Percentiles rank a stretch among this genome's conserved stretches.
Conservation (phyloP, 2,888 invertebrate species). For the Scelioninae gen. 1 region DNA sequence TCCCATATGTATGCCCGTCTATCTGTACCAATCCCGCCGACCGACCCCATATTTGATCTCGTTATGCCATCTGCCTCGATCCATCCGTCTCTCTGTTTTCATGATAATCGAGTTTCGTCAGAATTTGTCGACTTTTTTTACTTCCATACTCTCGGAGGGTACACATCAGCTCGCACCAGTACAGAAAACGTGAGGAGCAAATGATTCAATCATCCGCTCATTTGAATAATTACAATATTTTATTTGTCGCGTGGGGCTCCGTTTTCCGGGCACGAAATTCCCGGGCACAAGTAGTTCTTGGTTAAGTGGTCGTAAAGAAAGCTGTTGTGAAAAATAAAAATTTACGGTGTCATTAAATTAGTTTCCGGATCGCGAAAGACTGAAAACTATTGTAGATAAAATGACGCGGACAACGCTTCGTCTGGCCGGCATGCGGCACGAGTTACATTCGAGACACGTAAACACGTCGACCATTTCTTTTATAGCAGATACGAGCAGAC, state of each 20-base stretch:
- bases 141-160: neutral
- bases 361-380: constrained; percentile 67
- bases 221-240: constrained; percentile 57
- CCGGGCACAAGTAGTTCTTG: no score
- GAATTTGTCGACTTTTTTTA: constrained; percentile 58
- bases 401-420: constrained; percentile 56
- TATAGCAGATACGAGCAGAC: constrained; percentile 75
- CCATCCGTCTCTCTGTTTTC: constrained; percentile 68
- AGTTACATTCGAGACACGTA: constrained; percentile 76
- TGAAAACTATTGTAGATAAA: constrained; percentile 63
- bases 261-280: no score
- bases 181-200: constrained; percentile 2
- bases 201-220: constrained; percentile 34
- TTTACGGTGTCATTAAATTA: constrained; percentile 73
- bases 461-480: constrained; percentile 76
- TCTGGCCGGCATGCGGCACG: constrained; percentile 45
- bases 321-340: constrained; percentile 40
- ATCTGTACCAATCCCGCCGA: constrained; percentile 66
- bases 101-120: constrained; percentile 72
- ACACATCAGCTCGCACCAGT: no score
- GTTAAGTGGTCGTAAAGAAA: constrained; percentile 40
- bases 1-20: constrained; percentile 49
- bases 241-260: no score
- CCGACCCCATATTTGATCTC: constrained; percentile 77
- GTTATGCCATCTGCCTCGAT: constrained; percentile 73